Evolutionary conservation across 2,888 invertebrate genomes (phyloP).

Genomic region (Tupiocoris notatus): DNA sequence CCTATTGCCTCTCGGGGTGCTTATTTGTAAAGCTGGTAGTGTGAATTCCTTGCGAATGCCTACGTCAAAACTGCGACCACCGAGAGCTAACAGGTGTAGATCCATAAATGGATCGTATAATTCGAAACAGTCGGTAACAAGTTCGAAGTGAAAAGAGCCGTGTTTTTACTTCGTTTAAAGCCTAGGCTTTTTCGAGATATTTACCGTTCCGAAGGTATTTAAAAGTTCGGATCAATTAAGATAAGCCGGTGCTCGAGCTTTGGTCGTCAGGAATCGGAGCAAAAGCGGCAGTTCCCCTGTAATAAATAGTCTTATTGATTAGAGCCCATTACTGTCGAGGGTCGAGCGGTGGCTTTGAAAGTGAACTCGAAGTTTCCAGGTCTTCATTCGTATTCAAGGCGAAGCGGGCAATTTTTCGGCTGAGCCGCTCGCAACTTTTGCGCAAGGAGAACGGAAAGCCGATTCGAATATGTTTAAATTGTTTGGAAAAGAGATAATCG

Average conservation of each 20-base stretch:
- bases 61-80: not conserved
- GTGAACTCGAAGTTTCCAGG: not conserved
- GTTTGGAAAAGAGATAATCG: not conserved
- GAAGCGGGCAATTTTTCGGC: not conserved
- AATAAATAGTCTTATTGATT: not conserved
- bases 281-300: not conserved
- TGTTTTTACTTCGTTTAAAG: not conserved
- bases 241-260: not conserved
- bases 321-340: not conserved
- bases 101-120: not conserved
- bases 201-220: not conserved
- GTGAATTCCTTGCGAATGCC: not conserved
- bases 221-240: not conserved
- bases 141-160: not conserved
- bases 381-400: constrained; percentile 5
- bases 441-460: not conserved
- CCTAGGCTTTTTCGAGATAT: not conserved
- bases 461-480: not conserved
- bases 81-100: not conserved
- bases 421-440: not conserved
- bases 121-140: not conserved
- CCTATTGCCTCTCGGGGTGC: not conserved
- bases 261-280: not conserved
- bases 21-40: not conserved
- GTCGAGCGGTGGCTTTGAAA: not conserved